phyloP scores from a whole-genome alignment of 37 sponge, comb jelly and placozoan species.

The Cliona cf. orientalis region DNA sequence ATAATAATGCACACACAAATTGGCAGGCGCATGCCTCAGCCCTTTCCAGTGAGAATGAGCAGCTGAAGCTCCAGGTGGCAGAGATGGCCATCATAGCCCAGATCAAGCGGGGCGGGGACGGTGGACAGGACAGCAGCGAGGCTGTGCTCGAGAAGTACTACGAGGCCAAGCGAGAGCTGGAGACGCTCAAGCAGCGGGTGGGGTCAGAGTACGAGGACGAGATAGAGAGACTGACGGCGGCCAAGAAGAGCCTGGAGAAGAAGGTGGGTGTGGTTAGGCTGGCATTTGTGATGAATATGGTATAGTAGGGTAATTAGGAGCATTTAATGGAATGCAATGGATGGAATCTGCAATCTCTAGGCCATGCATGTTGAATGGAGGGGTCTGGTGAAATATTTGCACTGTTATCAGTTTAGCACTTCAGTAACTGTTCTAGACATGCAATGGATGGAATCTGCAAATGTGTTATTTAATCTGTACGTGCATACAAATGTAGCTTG shows the following conservation, averaged over 20 bases:
- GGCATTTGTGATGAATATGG: not conserved
- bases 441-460: too few relatives aligned
- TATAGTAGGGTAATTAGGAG: too few relatives aligned
- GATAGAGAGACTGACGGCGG: constrained; percentile 66
- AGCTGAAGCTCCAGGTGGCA: constrained; percentile 79
- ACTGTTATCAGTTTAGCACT: too few relatives aligned
- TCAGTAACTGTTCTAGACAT: too few relatives aligned
- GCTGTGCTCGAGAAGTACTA: constrained; percentile 79
- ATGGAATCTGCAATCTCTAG: too few relatives aligned
- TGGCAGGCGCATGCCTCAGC: constrained; percentile 40
- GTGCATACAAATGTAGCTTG: constrained; percentile 58
- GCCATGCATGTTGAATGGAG: too few relatives aligned
- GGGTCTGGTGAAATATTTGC: too few relatives aligned
- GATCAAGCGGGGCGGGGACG: constrained; percentile 47
- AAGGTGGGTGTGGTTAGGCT: constrained; percentile 52
- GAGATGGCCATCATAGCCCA: constrained; percentile 78
- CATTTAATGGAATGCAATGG: too few relatives aligned
- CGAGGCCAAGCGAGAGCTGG: constrained; percentile 71
- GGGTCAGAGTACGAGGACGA: constrained; percentile 82
- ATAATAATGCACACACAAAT: not conserved
- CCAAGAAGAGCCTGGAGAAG: constrained; percentile 84
- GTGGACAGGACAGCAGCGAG: constrained; percentile 14
- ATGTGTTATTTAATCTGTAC: too few relatives aligned
- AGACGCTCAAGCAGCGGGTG: constrained; percentile 59
- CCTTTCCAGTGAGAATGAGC: constrained; percentile 67